Conservation (phyloP, 2,113 vertebrate species). For the Aphelocoma coerulescens region DNA sequence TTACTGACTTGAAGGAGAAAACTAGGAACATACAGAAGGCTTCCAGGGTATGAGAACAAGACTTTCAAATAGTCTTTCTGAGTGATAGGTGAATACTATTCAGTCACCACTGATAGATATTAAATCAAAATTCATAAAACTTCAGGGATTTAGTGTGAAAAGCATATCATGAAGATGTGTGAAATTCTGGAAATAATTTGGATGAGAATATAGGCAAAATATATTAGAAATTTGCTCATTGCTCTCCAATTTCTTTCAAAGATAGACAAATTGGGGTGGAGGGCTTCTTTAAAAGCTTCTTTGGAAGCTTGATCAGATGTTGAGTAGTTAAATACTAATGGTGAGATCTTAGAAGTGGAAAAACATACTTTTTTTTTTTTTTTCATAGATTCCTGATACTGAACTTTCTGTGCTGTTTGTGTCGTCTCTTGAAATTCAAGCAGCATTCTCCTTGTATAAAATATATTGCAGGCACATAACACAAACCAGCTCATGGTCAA, state of each 20-base stretch:
- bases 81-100: neutral
- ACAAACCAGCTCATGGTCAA: conserved; percentile 29
- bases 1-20: neutral
- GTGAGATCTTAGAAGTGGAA: neutral
- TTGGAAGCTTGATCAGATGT: neutral
- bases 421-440: neutral
- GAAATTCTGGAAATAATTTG: neutral
- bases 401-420: neutral
- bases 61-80: neutral
- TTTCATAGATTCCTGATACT: neutral
- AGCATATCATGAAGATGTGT: neutral
- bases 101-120: neutral
- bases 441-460: neutral
- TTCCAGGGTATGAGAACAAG: neutral
- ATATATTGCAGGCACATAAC: neutral
- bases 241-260: neutral
- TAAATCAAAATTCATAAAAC: neutral
- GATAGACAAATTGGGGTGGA: neutral
- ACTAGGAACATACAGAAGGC: neutral
- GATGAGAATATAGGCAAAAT: neutral
- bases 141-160: neutral
- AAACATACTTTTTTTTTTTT: neutral
- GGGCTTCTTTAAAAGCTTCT: neutral
- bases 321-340: neutral
- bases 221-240: neutral